These are phyloP conservation scores for Adelges cooleyi DNA, from an alignment of 1,140 invertebrate genomes.

Conservation along the genomic window DNA sequence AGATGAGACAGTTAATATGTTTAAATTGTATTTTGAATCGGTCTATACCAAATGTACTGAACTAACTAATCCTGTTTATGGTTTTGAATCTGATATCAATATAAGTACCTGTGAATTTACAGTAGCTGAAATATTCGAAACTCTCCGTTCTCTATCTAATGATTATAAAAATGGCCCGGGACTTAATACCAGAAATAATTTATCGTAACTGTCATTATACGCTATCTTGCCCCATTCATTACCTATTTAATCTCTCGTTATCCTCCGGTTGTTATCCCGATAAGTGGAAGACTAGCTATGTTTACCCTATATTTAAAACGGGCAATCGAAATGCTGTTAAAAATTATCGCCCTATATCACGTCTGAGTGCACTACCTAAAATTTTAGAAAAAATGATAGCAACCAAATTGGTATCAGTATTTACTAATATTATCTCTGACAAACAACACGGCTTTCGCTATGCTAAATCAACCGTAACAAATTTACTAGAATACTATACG, in stretches of 20 bases:
- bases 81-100: not conserved
- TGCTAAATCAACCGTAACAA: conserved; percentile 10
- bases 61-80: not conserved
- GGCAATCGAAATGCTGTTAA: conserved; percentile 19
- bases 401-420: not conserved
- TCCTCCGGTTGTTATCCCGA: not conserved
- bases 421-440: not conserved
- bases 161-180: not conserved
- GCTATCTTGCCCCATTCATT: not conserved
- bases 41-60: not conserved
- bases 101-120: not conserved
- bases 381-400: conserved; percentile 19
- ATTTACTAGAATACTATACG: conserved; percentile 18
- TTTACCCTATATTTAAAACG: conserved; percentile 30
- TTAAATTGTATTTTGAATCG: not conserved
- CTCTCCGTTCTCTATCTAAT: not conserved
- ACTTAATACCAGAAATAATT: not conserved
- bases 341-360: conserved; percentile 32
- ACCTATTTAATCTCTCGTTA: not conserved
- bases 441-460: conserved; percentile 21
- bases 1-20: not conserved
- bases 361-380: conserved; percentile 30
- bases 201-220: not conserved
- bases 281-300: conserved; percentile 26
- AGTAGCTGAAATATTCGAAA: not conserved